Percentiles rank a stretch among this genome's conserved stretches.
These are phyloP conservation scores for Toxotes lorentzi DNA, from an alignment of 2,797 vertebrate genomes.

Conservation along the genomic window DNA sequence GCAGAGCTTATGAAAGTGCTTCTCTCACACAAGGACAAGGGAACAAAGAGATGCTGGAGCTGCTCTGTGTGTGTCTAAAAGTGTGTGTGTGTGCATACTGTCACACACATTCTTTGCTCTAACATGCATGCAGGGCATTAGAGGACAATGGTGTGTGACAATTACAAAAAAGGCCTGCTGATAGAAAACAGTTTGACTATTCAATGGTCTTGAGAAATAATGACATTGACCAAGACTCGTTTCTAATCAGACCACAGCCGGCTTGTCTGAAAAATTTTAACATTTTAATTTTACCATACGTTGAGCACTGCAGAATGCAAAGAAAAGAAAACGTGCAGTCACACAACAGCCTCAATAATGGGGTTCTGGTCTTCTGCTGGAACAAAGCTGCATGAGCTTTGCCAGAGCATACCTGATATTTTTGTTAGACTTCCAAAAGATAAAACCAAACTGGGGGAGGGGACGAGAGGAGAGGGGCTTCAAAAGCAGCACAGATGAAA, in stretches of 20 bases:
- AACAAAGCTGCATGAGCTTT: conserved; percentile 52
- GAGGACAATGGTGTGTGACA: conserved; percentile 70
- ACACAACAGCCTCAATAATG: conserved; percentile 29
- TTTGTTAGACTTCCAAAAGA: conserved; percentile 63
- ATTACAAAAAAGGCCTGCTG: conserved; percentile 70
- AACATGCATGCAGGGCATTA: conserved; percentile 67
- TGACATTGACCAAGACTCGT: conserved; percentile 52
- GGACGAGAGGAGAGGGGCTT: conserved; percentile 53
- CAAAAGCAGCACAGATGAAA: conserved; percentile 53
- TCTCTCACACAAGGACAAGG: conserved; percentile 82
- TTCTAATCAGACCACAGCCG: conserved; percentile 49
- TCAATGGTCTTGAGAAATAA: conserved; percentile 63
- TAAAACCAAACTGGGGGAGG: conserved; percentile 61
- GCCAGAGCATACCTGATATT: conserved; percentile 59
- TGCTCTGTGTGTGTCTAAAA: conserved; percentile 60
- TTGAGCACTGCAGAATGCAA: conserved; percentile 1
- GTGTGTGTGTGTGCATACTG: conserved; percentile 27
- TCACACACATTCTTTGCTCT: conserved; percentile 51
- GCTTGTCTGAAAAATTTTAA: conserved; percentile 19
- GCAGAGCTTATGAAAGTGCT: conserved; percentile 79
- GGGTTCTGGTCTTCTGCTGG: conserved; percentile 37
- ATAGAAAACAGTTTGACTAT: conserved; percentile 63
- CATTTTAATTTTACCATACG: conserved; percentile 35
- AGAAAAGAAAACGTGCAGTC: conserved; percentile 7
- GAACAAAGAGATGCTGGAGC: conserved; percentile 84